Percentiles rank a stretch among this genome's conserved stretches.
These are phyloP conservation scores for Drosophila nr. fundita DNA, from an alignment of 2,888 invertebrate species.

Conservation along the genomic window DNA sequence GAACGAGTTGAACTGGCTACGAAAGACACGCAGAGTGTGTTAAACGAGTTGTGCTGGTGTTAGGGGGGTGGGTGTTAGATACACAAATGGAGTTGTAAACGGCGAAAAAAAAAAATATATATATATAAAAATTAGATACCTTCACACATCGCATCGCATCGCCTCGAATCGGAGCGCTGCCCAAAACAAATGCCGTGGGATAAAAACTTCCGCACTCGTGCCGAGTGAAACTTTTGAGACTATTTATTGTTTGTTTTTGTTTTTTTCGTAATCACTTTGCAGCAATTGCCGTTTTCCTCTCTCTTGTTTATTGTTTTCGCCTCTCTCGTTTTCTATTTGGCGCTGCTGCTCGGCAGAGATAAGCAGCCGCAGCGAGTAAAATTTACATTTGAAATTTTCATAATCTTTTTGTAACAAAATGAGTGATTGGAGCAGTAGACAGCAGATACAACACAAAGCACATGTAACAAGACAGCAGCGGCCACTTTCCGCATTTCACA, in stretches of 20 bases:
- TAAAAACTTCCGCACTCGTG: slow-evolving; percentile 77
- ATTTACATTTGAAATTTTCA: slow-evolving; percentile 79
- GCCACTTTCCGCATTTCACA: slow-evolving; percentile 72
- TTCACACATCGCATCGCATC: slow-evolving; percentile 28
- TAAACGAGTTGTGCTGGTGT: slow-evolving; percentile 36
- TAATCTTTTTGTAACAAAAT: slow-evolving; percentile 68
- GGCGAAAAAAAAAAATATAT: slow-evolving; percentile 8
- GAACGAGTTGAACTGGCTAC: slow-evolving; percentile 48
- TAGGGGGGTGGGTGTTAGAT: slow-evolving; percentile 44
- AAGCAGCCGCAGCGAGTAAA: slow-evolving; percentile 34
- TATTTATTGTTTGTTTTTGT: background rate
- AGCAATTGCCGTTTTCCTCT: slow-evolving; percentile 74
- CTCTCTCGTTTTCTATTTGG: slow-evolving; percentile 18
- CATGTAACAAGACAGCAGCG: slow-evolving; percentile 7
- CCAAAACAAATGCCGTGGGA: slow-evolving; percentile 69
- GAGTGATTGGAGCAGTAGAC: slow-evolving; percentile 59
- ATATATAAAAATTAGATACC: background rate
- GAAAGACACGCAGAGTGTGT: slow-evolving; percentile 9
- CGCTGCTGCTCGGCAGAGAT: slow-evolving; percentile 4
- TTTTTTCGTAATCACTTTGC: slow-evolving; percentile 73
- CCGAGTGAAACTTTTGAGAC: slow-evolving; percentile 74
- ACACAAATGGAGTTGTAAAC: slow-evolving; percentile 67
- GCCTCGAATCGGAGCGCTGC: slow-evolving; percentile 24
- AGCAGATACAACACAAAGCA: slow-evolving; percentile 8
- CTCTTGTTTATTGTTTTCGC: slow-evolving; percentile 3